Evolutionary conservation across 2,888 invertebrate genomes (phyloP).

Genomic region (Euplagia quadripunctaria): DNA sequence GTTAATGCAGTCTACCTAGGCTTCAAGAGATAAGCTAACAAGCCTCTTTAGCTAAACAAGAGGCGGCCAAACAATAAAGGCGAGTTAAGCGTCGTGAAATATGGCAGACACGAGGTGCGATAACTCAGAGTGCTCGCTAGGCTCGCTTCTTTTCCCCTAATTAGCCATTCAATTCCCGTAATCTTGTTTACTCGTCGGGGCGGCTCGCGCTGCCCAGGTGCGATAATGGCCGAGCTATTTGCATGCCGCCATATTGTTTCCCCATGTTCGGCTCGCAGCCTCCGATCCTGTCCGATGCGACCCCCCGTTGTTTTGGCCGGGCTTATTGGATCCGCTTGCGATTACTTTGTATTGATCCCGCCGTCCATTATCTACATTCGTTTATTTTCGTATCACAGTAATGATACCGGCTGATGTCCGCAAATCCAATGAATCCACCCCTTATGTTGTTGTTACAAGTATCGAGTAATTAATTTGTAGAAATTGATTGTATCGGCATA

Average conservation of each 20-base stretch:
- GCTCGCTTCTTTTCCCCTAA: conserved; percentile 85
- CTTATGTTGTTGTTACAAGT: conserved; percentile 63
- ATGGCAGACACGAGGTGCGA: conserved; percentile 82
- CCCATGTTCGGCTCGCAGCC: conserved; percentile 80
- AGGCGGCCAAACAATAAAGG: conserved; percentile 83
- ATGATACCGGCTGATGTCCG: conserved; percentile 79
- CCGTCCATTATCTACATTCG: conserved; percentile 86
- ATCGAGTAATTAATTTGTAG: conserved; percentile 51
- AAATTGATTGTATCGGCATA: conserved; percentile 43
- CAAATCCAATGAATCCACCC: conserved; percentile 69
- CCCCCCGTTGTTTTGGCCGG: conserved; percentile 84
- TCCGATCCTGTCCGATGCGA: conserved; percentile 75
- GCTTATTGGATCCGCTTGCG: conserved; percentile 86
- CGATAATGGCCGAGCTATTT: conserved; percentile 87
- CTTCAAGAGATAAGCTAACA: conserved; percentile 82
- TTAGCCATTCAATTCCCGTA: conserved; percentile 87
- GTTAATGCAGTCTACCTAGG: conserved; percentile 83
- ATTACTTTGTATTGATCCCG: conserved; percentile 87
- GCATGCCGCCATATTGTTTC: conserved; percentile 87
- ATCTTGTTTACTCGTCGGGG: conserved; percentile 85
- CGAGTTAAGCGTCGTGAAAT: conserved; percentile 84
- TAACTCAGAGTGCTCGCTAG: conserved; percentile 77
- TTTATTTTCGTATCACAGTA: conserved; percentile 83
- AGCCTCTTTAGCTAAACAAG: conserved; percentile 84
- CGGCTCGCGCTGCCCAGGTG: conserved; percentile 84